Percentiles rank a stretch among this genome's conserved stretches.
Conservation (phyloP, 2,113 vertebrate genomes). For the Channa maculata region DNA sequence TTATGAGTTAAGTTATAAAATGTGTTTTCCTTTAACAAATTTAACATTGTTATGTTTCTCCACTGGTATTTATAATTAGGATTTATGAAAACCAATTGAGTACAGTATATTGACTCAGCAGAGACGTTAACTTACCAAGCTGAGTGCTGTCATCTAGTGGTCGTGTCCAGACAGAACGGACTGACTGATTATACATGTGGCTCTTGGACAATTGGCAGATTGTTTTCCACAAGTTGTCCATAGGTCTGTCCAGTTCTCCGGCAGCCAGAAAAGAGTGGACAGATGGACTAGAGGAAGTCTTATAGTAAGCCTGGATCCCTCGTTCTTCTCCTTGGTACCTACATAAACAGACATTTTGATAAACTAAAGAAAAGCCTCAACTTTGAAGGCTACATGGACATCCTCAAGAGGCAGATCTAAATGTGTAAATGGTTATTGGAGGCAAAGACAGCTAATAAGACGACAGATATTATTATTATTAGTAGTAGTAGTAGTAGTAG, state of each 20-base stretch:
- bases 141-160: conserved; percentile 90
- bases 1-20: no score
- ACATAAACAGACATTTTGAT: neutral
- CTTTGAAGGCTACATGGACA: neutral
- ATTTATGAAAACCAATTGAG: neutral
- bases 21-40: neutral
- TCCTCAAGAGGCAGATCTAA: neutral
- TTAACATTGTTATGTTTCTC: neutral
- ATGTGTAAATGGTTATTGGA: no score
- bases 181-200: conserved; percentile 88
- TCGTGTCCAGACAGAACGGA: conserved; percentile 88
- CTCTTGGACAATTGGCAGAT: conserved; percentile 89
- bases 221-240: conserved; percentile 86
- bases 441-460: no score
- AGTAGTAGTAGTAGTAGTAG: no score
- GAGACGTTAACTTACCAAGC: conserved; percentile 83
- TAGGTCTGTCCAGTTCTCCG: conserved; percentile 86
- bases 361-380: neutral
- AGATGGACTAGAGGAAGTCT: conserved; percentile 86
- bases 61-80: neutral
- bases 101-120: neutral
- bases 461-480: no score
- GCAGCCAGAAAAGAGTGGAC: conserved; percentile 92
- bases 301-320: conserved; percentile 90
- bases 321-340: conserved; percentile 91